Percentiles rank a stretch among this genome's conserved stretches.
Conservation (phyloP, 2,888 invertebrate species). For the Ormyrus thymus region DNA sequence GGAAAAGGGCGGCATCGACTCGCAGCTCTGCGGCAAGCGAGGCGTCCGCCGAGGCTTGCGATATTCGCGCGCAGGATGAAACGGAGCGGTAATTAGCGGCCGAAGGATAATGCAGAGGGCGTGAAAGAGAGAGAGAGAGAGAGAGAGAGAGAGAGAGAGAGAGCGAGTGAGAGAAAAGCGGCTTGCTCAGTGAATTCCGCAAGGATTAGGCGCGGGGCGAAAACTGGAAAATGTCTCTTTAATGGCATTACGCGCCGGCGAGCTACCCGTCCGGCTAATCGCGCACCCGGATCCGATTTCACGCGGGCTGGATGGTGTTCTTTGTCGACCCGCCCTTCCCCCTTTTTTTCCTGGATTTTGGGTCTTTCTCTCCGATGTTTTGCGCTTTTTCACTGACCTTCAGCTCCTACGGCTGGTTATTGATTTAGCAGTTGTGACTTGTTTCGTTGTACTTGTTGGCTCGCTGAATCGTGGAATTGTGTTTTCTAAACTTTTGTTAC, state of each 20-base stretch:
- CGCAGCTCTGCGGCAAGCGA: slow-evolving; percentile 1
- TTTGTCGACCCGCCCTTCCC: too few relatives aligned
- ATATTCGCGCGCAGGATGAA: slow-evolving; percentile 65
- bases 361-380: background rate
- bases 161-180: slow-evolving; percentile 66
- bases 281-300: slow-evolving; percentile 48
- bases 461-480: too few relatives aligned
- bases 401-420: background rate
- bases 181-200: slow-evolving; percentile 73
- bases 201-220: slow-evolving; percentile 66
- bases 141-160: slow-evolving; percentile 65
- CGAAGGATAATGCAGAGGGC: slow-evolving; percentile 32
- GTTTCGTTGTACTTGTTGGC: too few relatives aligned
- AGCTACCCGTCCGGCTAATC: slow-evolving; percentile 51
- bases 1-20: slow-evolving; percentile 21
- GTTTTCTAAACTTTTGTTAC: too few relatives aligned
- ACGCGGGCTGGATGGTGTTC: slow-evolving; percentile 14
- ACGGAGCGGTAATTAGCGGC: slow-evolving; percentile 71
- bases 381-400: background rate
- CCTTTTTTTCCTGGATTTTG: slow-evolving; percentile 7
- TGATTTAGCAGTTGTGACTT: too few relatives aligned
- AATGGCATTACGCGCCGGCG: slow-evolving; percentile 48
- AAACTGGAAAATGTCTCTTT: slow-evolving; percentile 75
- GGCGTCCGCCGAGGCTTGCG: background rate
- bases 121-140: slow-evolving; percentile 61